Percentiles rank a stretch among this genome's conserved stretches.
These are phyloP conservation scores for Drosophila cardini DNA, from an alignment of 1,140 invertebrate genomes.

Conservation along the genomic window DNA sequence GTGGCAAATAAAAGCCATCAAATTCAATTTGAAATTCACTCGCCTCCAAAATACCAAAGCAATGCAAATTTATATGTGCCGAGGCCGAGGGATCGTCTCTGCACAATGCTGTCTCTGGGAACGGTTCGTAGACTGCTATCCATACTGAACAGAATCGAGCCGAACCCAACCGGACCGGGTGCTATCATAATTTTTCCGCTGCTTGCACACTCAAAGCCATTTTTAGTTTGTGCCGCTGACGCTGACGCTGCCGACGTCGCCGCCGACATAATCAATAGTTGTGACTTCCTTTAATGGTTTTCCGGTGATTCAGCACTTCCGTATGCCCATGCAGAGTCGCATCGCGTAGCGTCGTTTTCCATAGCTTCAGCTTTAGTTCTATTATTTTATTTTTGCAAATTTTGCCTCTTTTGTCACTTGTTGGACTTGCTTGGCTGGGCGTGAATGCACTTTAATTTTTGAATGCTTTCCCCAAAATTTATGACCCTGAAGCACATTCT, in stretches of 20 bases:
- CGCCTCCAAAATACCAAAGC: constrained; percentile 12
- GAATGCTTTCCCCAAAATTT: constrained; percentile 34
- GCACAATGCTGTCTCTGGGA: background rate
- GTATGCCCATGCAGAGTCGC: constrained; percentile 22
- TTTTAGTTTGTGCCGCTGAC: constrained; percentile 46
- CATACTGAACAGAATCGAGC: background rate
- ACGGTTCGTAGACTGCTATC: constrained; percentile 4
- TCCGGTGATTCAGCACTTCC: constrained; percentile 76
- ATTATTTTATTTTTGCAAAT: constrained; percentile 56
- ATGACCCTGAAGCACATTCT: constrained; percentile 33
- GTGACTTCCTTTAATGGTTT: constrained; percentile 77
- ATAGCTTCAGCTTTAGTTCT: constrained; percentile 13
- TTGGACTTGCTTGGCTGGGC: constrained; percentile 49
- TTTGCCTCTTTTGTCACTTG: constrained; percentile 59
- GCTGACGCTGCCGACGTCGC: constrained; percentile 10
- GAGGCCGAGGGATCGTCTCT: constrained; percentile 32
- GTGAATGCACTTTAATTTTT: constrained; percentile 53
- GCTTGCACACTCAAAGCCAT: constrained; percentile 64
- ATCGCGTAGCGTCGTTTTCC: constrained; percentile 1
- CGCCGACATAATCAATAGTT: constrained; percentile 75
- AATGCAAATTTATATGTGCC: constrained; percentile 59
- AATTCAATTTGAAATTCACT: constrained; percentile 55
- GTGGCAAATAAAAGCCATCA: constrained; percentile 59
- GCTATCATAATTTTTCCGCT: constrained; percentile 69
- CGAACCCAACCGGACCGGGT: constrained; percentile 27